Percentiles rank a stretch among this genome's conserved stretches.
phyloP scores from a whole-genome alignment of 2,797 vertebrate genomes.

The Cyprinodon diabolis region DNA sequence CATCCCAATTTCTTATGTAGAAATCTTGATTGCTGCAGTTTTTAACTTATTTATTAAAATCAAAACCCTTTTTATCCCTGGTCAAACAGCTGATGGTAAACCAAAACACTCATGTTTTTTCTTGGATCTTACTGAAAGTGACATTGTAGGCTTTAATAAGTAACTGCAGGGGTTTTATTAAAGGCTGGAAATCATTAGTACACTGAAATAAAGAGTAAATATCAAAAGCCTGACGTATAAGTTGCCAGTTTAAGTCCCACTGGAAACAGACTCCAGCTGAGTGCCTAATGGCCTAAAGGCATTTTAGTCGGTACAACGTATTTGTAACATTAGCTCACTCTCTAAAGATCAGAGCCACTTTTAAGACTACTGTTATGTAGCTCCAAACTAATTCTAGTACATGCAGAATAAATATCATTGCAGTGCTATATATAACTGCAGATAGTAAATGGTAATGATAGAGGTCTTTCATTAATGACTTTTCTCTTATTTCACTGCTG shows the following conservation, averaged over 20 bases:
- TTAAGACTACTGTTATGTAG: not conserved
- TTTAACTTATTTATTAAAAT: too few relatives aligned
- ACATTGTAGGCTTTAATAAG: not conserved
- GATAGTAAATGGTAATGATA: not conserved
- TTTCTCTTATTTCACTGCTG: not conserved
- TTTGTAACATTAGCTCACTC: constrained; percentile 12
- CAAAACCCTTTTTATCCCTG: too few relatives aligned
- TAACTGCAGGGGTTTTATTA: not conserved
- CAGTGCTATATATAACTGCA: not conserved
- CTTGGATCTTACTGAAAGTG: not conserved
- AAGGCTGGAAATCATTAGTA: not conserved
- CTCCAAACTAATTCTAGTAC: not conserved
- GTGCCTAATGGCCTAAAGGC: constrained; percentile 14
- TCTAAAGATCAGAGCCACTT: constrained; percentile 5
- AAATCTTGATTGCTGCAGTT: too few relatives aligned
- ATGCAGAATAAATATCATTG: not conserved
- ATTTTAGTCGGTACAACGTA: constrained; percentile 15
- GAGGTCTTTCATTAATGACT: not conserved
- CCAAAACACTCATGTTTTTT: too few relatives aligned
- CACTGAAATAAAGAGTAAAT: not conserved
- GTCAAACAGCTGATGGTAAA: too few relatives aligned
- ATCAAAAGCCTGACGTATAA: constrained; percentile 2
- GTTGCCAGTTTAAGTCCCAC: constrained; percentile 9
- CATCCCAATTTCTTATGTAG: too few relatives aligned
- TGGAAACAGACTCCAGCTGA: constrained; percentile 9